Percentiles rank a stretch among this genome's conserved stretches.
These are phyloP conservation scores for Stegana nigrithorax DNA, from an alignment of 2,888 invertebrate species.

Conservation along the genomic window DNA sequence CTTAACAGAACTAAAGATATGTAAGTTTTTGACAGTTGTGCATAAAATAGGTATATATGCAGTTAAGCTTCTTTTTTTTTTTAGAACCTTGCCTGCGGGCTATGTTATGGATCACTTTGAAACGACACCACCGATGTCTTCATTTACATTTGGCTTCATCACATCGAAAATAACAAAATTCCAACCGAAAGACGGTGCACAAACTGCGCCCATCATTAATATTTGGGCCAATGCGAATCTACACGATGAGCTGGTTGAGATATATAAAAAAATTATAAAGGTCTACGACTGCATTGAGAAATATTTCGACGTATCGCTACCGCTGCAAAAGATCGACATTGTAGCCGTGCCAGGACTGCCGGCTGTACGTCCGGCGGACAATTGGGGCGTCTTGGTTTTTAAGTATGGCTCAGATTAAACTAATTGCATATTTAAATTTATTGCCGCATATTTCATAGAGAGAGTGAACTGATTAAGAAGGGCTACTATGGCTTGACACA, in stretches of 20 bases:
- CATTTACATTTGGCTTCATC: conserved; percentile 80
- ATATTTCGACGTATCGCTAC: conserved; percentile 76
- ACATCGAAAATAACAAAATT: conserved; percentile 74
- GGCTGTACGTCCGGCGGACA: conserved; percentile 79
- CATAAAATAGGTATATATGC: no score
- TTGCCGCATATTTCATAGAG: conserved; percentile 70
- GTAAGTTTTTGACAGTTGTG: conserved; percentile 69
- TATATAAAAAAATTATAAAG: conserved; percentile 72
- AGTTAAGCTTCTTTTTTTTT: no score
- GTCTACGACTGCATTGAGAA: conserved; percentile 74
- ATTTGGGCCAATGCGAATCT: conserved; percentile 69
- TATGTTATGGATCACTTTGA: conserved; percentile 78
- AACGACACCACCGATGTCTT: conserved; percentile 80
- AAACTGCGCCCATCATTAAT: conserved; percentile 58
- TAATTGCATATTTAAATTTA: not conserved
- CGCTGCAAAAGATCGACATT: conserved; percentile 77
- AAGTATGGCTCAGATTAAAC: conserved; percentile 74
- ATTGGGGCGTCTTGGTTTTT: conserved; percentile 83
- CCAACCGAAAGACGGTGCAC: conserved; percentile 14
- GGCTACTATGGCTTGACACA: conserved; percentile 78
- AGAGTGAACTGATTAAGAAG: conserved; percentile 77
- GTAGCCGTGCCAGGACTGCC: conserved; percentile 80
- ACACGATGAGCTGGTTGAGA: conserved; percentile 70
- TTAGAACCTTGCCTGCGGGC: conserved; percentile 61
- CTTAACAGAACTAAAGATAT: conserved; percentile 72